phyloP scores from a whole-genome alignment of 2,113 vertebrate genomes.

The Vulpes lagopus region DNA sequence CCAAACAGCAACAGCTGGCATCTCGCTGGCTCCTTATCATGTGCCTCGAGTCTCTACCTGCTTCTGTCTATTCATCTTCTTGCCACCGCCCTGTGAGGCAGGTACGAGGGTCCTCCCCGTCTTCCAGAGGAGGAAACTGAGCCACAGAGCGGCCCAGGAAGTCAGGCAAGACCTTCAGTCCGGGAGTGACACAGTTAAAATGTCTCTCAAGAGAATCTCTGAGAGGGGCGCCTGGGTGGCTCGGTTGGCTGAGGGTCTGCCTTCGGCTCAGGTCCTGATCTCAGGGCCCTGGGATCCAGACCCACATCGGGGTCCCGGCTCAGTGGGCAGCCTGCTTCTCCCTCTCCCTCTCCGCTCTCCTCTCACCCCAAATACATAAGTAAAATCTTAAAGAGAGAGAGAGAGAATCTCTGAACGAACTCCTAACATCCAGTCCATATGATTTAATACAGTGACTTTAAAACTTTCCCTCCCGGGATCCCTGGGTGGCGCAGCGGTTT shows the following conservation, averaged over 20 bases:
- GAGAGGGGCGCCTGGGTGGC: neutral
- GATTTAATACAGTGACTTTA: neutral
- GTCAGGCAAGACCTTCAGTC: too few relatives aligned
- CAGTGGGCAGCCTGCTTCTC: neutral
- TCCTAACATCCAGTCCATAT: neutral
- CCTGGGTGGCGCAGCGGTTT: too few relatives aligned
- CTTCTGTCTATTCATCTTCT: neutral
- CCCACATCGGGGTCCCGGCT: neutral
- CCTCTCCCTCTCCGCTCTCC: neutral
- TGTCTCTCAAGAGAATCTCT: neutral
- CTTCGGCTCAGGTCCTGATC: neutral
- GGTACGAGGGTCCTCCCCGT: neutral
- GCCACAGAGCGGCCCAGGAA: neutral
- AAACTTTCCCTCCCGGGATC: neutral
- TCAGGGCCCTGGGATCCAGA: rapidly evolving
- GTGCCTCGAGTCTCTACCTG: neutral
- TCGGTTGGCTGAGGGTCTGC: neutral
- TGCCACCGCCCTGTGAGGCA: neutral
- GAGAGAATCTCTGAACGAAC: neutral
- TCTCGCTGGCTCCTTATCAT: neutral
- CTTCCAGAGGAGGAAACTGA: neutral
- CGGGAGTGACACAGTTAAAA: neutral
- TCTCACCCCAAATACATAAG: neutral
- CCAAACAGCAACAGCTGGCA: neutral
- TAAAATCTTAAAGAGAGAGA: neutral